Conservation (phyloP, 2,797 vertebrate genomes). For the Agapornis canus region DNA sequence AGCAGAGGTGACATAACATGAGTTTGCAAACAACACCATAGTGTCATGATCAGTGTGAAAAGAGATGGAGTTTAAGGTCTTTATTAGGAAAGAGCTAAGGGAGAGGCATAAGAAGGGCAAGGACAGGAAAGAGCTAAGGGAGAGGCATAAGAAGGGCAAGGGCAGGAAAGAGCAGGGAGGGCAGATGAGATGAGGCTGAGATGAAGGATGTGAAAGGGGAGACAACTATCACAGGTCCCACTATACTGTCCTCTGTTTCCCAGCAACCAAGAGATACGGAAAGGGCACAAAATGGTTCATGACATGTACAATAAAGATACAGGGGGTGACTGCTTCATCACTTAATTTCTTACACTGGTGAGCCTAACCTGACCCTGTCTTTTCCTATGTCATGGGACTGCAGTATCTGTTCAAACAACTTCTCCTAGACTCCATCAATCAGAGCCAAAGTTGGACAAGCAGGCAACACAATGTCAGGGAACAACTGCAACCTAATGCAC, state of each 20-base stretch:
- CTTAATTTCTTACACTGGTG: neutral
- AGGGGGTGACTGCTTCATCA: neutral
- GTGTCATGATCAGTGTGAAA: neutral
- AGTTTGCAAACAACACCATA: neutral
- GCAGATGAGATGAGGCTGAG: neutral
- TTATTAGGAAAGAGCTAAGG: neutral
- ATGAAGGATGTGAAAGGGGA: neutral
- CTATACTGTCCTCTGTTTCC: neutral
- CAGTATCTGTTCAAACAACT: neutral
- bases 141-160: neutral
- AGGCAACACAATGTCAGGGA: conserved; percentile 7
- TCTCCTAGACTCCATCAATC: conserved; percentile 5
- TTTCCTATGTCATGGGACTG: neutral
- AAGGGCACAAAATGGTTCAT: neutral
- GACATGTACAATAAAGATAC: neutral
- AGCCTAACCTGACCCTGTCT: neutral
- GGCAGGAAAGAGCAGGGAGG: neutral
- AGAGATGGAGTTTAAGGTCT: neutral
- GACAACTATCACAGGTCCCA: neutral
- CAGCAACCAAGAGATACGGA: neutral
- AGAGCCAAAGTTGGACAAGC: neutral
- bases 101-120: neutral
- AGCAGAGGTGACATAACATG: neutral
- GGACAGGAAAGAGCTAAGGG: neutral
- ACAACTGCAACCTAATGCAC: neutral